Evolutionary conservation across 1,140 invertebrate genomes (phyloP), one percentile per base, ranked within the genome.

Genomic region (Pantala flavescens): DNA sequence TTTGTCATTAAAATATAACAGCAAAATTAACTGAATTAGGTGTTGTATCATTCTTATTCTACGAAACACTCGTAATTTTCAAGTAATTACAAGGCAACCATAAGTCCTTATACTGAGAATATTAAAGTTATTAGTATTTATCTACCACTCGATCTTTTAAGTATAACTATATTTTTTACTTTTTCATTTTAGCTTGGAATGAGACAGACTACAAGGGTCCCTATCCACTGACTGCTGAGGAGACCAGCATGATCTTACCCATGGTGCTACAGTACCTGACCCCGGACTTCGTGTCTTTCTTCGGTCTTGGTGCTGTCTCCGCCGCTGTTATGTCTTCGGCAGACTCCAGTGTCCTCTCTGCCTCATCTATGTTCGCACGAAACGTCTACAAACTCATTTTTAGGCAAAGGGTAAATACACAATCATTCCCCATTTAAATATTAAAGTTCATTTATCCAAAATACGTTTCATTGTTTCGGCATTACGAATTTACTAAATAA

Each of bases 281-380:
- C 7, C 97, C 97, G 0, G 88, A 91, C 80, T 94, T 93, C 84
- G 93, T 99, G 2, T 94, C 96, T 3, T 98, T 98, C 85, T 93
- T 99, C 80, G 97, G 97, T 0, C 86, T 99, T 75, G 97, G 97
- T 0, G 97, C 97, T n/a, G 95, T 99, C 7, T 98, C 96, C 0
- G 97, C 97, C 3, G 96, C 97, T 14, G 96, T 98, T 28, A 98
- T 98, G 97, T 98, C 96, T 36, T 98, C 97, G 2, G 96, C 97
- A 0, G 97, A 99, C 82, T 98, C 97, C 55, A 98, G 96, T 76
- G 94, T 99, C 28, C 87, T 99, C 12, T 97, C 95, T 21, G 97
- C 97, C 2, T 94, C 94, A 76, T 97, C 96, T 21, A 98, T 99
- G 97, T 99, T 98, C 82, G 96, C 97, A 73, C 89, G 96, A 80